Evolutionary conservation across 2,888 invertebrate genomes (phyloP), one percentile per base, ranked within the genome.

Genomic region (Chouioia cunea): DNA sequence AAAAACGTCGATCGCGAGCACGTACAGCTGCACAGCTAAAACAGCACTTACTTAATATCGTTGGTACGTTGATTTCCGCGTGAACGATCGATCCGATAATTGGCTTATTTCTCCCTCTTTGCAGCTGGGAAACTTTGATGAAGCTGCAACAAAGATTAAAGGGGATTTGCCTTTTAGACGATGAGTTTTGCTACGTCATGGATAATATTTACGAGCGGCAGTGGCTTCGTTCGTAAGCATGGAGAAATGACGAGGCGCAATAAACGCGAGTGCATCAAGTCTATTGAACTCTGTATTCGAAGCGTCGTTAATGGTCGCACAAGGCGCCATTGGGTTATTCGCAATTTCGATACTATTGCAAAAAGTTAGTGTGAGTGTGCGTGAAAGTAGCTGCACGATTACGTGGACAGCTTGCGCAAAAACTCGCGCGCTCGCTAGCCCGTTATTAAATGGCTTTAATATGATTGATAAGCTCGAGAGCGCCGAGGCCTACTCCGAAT

Each of bases 311-410:
- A 20, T 10, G 10, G 50, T 15, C 12, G 6, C 14, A 20, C 50
- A 20, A 20, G 20, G 6, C 18, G 50, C 2, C 12, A 52, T n/a
- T n/a, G 46, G 48, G 18, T 27, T 36, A 56, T 48, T 36, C 36
- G 36, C 36, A 56, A 52, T 48, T 65, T 56, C 16, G 23, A 65
- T 65, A 56, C 47, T 65, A 65, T 65, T 65, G 65, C 56, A 36
- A 48, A 36, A 6, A 27, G n/a, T n/a, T n/a, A n/a, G 27, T 6
- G 36, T 12, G 6, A 10, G n/a, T n/a, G 22, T 48, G 27, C 65
- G 65, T 65, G 65, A 65, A 65, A 65, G 65, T 44, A 22, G 14
- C 14, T 16, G 18, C 50, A 54, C 0, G 54, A 64, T 47, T 56
- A 48, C 65, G 56, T 48, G 48, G 22, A 6, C 4, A 18, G 48